Evolutionary conservation across 2,888 invertebrate genomes (phyloP).

Genomic region (Drosophila siamana): DNA sequence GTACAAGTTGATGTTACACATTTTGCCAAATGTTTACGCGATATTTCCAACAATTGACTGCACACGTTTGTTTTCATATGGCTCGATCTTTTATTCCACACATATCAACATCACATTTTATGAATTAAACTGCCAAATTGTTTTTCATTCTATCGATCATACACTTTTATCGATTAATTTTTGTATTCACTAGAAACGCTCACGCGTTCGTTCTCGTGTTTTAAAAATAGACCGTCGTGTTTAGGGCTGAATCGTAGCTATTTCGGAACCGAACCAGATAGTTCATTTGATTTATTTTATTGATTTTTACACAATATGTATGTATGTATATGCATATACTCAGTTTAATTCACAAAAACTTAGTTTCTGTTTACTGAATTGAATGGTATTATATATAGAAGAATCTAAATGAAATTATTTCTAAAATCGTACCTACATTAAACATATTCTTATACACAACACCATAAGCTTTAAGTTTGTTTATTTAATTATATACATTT

Average conservation of each 20-base stretch:
- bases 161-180: constrained; percentile 59
- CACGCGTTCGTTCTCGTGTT: constrained; percentile 13
- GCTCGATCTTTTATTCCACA: constrained; percentile 13
- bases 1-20: constrained; percentile 57
- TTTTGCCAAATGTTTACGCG: constrained; percentile 48
- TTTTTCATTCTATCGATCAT: constrained; percentile 68
- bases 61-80: constrained; percentile 41
- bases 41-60: constrained; percentile 8
- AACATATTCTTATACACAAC: too few species aligned
- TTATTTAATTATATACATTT: too few species aligned
- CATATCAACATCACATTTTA: constrained; percentile 43
- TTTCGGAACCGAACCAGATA: constrained; percentile 23
- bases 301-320: too few species aligned
- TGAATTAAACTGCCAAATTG: constrained; percentile 66
- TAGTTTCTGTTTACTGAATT: too few species aligned
- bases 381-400: too few species aligned
- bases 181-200: constrained; percentile 31
- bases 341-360: too few species aligned
- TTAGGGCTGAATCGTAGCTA: constrained; percentile 51
- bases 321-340: too few species aligned
- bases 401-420: too few species aligned
- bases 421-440: too few species aligned
- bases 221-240: constrained; percentile 31
- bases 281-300: not conserved
- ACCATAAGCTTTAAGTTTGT: too few species aligned